Conservation (phyloP, 2,113 vertebrate genomes). For the Anseranas semipalmata region DNA sequence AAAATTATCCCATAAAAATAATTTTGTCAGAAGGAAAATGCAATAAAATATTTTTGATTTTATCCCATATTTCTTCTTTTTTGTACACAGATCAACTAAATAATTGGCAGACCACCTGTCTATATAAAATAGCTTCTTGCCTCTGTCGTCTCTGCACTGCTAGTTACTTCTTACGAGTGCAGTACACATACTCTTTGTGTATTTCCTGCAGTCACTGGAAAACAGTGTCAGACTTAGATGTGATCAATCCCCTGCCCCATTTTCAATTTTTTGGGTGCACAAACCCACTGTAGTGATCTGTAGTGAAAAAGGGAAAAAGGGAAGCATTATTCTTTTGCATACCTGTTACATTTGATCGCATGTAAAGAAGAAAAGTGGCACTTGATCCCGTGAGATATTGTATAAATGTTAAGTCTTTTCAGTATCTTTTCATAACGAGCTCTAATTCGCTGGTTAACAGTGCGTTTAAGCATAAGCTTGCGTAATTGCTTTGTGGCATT, state of each 20-base stretch:
- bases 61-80: background rate
- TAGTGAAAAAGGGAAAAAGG: too few species aligned
- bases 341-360: background rate
- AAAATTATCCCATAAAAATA: background rate
- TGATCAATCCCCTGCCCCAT: accelerated
- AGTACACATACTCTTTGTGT: background rate
- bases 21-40: background rate
- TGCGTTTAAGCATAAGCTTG: background rate
- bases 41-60: background rate
- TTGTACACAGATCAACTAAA: background rate
- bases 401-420: background rate
- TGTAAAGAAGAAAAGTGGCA: background rate
- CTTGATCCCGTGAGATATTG: background rate
- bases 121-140: background rate
- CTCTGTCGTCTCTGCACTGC: background rate
- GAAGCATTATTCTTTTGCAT: background rate
- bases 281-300: too few species aligned
- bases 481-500: background rate
- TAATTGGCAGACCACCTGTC: background rate
- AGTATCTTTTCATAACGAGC: background rate
- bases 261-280: background rate
- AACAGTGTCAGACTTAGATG: background rate
- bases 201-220: accelerated
- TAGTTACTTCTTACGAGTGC: background rate
- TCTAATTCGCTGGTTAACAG: background rate